A percentile compares a stretch with the other conserved stretches of the same genome.
phyloP scores from a whole-genome alignment of 2,113 vertebrate genomes.

The Nicator chloris region DNA sequence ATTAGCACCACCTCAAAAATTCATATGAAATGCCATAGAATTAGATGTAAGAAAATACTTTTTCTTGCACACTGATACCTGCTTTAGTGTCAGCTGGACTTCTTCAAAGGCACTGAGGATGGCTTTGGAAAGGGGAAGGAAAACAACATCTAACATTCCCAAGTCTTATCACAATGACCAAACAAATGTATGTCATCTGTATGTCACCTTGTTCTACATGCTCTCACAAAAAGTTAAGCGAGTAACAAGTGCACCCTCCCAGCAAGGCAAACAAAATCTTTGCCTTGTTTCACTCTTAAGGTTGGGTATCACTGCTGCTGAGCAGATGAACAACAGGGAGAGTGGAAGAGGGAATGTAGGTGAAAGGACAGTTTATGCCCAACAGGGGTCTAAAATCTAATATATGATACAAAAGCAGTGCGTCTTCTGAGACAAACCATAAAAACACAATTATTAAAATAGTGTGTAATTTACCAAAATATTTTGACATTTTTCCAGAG shows the following conservation, averaged over 20 bases:
- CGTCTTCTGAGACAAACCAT: not conserved
- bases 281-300: not conserved
- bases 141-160: not conserved
- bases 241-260: not conserved
- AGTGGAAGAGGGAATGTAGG: not conserved
- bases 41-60: not conserved
- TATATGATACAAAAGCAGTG: not conserved
- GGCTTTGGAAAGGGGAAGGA: not conserved
- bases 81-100: not conserved
- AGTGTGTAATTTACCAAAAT: constrained; percentile 5
- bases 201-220: not conserved
- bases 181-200: not conserved
- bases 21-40: not conserved
- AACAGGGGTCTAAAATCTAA: not conserved
- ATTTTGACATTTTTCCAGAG: constrained; percentile 7
- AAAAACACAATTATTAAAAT: not conserved
- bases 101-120: not conserved
- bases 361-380: not conserved
- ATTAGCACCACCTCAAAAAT: not conserved
- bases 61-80: not conserved
- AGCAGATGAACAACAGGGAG: not conserved
- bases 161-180: not conserved
- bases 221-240: not conserved
- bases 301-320: not conserved
- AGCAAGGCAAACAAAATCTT: not conserved